Conservation (phyloP, 2,113 vertebrate genomes). For the Takifugu flavidus region DNA sequence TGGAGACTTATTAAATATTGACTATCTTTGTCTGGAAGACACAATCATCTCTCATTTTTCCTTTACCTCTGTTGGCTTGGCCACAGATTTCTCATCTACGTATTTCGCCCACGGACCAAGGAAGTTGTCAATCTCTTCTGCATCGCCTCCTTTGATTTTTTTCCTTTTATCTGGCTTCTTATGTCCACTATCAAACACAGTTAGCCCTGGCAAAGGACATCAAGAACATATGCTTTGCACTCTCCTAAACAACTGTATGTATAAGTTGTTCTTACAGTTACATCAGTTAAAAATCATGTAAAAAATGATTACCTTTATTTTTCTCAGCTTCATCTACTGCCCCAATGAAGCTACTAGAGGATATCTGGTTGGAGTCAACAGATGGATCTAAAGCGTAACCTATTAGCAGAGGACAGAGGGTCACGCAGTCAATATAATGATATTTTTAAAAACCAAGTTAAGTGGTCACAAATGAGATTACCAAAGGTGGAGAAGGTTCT, state of each 20-base stretch:
- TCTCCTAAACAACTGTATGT: not conserved
- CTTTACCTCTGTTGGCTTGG: constrained; percentile 91
- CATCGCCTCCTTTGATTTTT: constrained; percentile 94
- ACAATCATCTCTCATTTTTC: no score
- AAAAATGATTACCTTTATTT: constrained; percentile 84
- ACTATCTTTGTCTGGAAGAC: no score
- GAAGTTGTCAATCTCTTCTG: constrained; percentile 90
- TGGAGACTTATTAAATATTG: no score
- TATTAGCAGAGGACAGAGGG: constrained; percentile 49
- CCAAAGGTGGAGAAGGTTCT: constrained; percentile 95
- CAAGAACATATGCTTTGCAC: not conserved
- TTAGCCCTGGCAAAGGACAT: constrained; percentile 77
- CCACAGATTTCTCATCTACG: constrained; percentile 90
- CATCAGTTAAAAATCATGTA: not conserved
- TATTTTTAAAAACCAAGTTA: not conserved
- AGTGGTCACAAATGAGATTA: constrained; percentile 56
- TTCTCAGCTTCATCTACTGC: constrained; percentile 97
- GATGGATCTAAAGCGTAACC: constrained; percentile 97
- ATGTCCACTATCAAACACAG: constrained; percentile 90
- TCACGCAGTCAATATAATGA: not conserved
- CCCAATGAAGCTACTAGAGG: constrained; percentile 85
- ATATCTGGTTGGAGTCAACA: constrained; percentile 81
- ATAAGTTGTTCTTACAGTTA: no score
- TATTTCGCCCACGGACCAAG: constrained; percentile 98
- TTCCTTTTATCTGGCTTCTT: constrained; percentile 92